A percentile compares a stretch with the other conserved stretches of the same genome.
Evolutionary conservation across 2,888 invertebrate genomes (phyloP).

Genomic region (Isotomurus palustris): DNA sequence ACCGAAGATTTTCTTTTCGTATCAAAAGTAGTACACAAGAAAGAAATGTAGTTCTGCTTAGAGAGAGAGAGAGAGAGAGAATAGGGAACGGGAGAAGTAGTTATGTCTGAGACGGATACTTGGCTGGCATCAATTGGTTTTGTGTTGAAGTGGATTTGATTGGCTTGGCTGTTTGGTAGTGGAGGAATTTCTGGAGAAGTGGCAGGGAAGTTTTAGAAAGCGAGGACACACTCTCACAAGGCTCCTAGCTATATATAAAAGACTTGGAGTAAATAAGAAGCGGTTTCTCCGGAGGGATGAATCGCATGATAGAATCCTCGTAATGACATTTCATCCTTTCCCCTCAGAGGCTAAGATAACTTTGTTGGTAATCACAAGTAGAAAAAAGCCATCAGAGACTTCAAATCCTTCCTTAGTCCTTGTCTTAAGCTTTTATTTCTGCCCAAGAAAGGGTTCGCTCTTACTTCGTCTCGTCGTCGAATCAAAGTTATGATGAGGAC

Average conservation of each 20-base stretch:
- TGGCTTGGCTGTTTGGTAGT: not conserved
- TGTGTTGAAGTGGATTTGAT: constrained; percentile 11
- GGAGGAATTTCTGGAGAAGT: too few species aligned
- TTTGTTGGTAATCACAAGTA: constrained; percentile 43
- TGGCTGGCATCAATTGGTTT: constrained; percentile 6
- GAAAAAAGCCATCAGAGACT: constrained; percentile 28
- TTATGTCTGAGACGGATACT: not conserved
- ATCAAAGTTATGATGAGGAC: constrained; percentile 15
- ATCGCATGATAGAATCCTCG: constrained; percentile 45
- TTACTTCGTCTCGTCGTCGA: not conserved
- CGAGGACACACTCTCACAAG: too few species aligned
- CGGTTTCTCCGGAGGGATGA: constrained; percentile 40
- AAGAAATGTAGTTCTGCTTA: not conserved
- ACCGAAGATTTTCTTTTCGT: constrained; percentile 3
- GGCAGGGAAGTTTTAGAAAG: too few species aligned
- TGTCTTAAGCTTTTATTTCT: constrained; percentile 9
- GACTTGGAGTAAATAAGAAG: too few species aligned
- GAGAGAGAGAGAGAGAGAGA: not conserved
- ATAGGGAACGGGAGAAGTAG: not conserved
- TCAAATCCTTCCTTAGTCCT: constrained; percentile 19
- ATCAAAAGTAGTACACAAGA: not conserved
- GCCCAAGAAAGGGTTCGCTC: not conserved
- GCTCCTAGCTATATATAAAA: too few species aligned
- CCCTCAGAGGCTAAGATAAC: constrained; percentile 32
- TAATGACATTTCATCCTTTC: constrained; percentile 45